Percentiles rank a stretch among this genome's conserved stretches.
These are phyloP conservation scores for Dexiosoma caninum DNA, from an alignment of 2,888 invertebrate species.

Conservation along the genomic window DNA sequence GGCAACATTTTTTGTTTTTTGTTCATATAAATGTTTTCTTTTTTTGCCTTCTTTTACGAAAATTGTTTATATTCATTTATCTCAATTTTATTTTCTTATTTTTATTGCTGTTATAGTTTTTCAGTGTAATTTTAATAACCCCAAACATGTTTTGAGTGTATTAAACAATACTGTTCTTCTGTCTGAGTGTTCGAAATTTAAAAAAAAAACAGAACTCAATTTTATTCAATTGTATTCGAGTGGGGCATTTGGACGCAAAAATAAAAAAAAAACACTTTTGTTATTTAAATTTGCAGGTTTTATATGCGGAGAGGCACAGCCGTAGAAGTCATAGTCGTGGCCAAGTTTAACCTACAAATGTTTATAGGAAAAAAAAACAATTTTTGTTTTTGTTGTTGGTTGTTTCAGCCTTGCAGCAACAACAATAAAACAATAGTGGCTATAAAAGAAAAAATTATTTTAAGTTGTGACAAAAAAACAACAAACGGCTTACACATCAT, in stretches of 20 bases:
- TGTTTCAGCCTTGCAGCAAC: constrained; percentile 1
- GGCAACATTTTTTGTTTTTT: constrained; percentile 24
- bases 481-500: neutral
- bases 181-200: neutral
- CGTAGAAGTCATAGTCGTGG: constrained; percentile 17
- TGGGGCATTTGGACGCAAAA: constrained; percentile 10
- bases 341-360: constrained; percentile 55
- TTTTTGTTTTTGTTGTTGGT: constrained; percentile 40
- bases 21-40: neutral
- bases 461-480: constrained; percentile 17
- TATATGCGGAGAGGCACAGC: constrained; percentile 10
- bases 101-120: constrained; percentile 32
- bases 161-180: constrained; percentile 45
- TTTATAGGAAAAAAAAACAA: constrained; percentile 58
- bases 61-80: constrained; percentile 51
- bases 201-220: constrained; percentile 18
- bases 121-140: constrained; percentile 56
- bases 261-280: constrained; percentile 41
- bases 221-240: constrained; percentile 47
- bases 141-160: constrained; percentile 56
- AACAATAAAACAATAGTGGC: too few relatives aligned
- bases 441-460: constrained; percentile 3
- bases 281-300: constrained; percentile 61
- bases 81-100: constrained; percentile 38
- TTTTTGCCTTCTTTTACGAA: neutral